Conservation (phyloP, 2,888 invertebrate genomes). For the Ormyrus nitidulus region DNA sequence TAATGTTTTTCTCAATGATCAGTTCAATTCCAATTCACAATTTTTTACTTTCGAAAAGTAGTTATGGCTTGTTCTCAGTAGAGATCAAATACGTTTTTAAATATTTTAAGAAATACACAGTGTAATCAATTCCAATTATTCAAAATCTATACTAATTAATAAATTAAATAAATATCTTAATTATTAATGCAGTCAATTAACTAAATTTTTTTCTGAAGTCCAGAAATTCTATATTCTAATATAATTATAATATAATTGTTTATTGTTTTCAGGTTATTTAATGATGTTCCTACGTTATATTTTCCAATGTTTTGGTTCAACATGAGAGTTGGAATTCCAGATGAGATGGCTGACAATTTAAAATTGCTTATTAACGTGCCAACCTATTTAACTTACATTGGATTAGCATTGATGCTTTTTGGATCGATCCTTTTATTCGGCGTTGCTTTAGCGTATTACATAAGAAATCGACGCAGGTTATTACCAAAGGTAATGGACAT, state of each 20-base stretch:
- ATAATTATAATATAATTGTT: background rate
- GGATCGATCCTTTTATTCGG: slow-evolving; percentile 69
- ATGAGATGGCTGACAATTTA: slow-evolving; percentile 78
- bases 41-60: no score
- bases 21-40: no score
- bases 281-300: slow-evolving; percentile 81
- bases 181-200: no score
- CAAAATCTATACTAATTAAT: background rate
- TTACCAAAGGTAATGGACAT: slow-evolving; percentile 47
- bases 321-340: slow-evolving; percentile 80
- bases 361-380: slow-evolving; percentile 77
- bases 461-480: slow-evolving; percentile 59
- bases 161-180: background rate
- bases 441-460: slow-evolving; percentile 61
- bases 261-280: slow-evolving; percentile 80
- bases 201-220: no score
- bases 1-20: no score
- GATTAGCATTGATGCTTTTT: slow-evolving; percentile 75
- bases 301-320: slow-evolving; percentile 90
- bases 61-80: no score
- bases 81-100: no score
- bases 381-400: slow-evolving; percentile 76
- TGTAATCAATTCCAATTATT: no score
- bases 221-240: background rate
- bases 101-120: no score